phyloP scores from a whole-genome alignment of 2,797 vertebrate species.

The Hemitrygon akajei region DNA sequence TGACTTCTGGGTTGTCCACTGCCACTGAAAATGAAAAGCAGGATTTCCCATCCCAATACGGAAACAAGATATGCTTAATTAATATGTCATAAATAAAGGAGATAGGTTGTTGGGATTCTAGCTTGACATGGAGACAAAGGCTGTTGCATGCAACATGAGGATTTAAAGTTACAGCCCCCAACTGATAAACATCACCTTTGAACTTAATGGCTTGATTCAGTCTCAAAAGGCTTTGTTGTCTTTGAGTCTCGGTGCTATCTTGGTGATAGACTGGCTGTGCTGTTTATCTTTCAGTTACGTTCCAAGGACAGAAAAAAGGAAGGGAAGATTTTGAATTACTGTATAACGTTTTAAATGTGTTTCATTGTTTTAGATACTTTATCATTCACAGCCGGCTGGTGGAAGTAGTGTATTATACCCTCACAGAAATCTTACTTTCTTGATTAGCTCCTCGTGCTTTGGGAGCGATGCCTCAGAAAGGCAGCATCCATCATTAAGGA shows the following conservation, averaged over 20 bases:
- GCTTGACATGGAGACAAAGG: neutral
- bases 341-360: neutral
- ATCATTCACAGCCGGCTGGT: neutral
- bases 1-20: neutral
- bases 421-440: neutral
- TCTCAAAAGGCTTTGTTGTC: conserved; percentile 1
- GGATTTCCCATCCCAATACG: neutral
- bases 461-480: no score
- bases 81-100: neutral
- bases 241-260: neutral
- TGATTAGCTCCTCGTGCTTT: no score
- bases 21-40: neutral
- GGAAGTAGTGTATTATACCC: neutral
- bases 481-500: no score
- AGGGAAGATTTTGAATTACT: neutral
- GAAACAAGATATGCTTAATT: neutral
- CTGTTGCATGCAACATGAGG: neutral
- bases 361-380: neutral
- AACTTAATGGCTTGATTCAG: neutral
- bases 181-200: neutral
- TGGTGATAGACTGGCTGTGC: neutral
- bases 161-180: neutral
- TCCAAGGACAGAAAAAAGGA: neutral
- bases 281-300: neutral
- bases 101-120: neutral